Base-by-base conservation (phyloP, 2,797 vertebrate species). In the Dermochelys coriacea region DNA sequence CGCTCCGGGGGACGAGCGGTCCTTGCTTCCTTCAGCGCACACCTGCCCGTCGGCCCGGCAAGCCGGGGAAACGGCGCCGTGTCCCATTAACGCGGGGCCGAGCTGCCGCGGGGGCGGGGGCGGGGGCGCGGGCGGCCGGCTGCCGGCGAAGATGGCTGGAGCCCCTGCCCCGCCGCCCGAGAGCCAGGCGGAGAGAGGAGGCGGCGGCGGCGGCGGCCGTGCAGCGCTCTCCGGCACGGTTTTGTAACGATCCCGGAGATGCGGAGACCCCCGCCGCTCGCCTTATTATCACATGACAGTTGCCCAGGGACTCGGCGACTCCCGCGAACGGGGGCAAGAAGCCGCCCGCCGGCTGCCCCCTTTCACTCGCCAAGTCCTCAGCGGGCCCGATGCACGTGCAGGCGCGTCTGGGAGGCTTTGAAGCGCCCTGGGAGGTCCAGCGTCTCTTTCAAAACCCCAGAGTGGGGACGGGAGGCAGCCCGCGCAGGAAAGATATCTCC, bases 211-310 rank as follows among this genome's bases (percentile, higher is more conserved):
- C 91, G 96, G 93, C 96, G 97, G 68, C 90, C 34, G 89, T 89
- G 71, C 93, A 80, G 97, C 93, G 97, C 89, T 93, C 95, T 96
- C 94, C 98, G 87, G 97, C 94, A 98, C 97, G 96, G 98, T 99
- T 98, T 99, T 99, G 99, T 99, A 98, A 98, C 96, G 97, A 96
- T 98, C 98, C 97, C 98, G 94, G 97, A 97, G 98, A 82, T 84
- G 96, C 97, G 75, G 88, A 98, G 98, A 99, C 98, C 98, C 99
- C 99, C 98, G 98, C 93, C 16, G 98, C 97, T 99, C 97, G 97
- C 98, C 96, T 91, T 85, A 97, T 98, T 98, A 98, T 99, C 99
- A 99, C 98, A 98, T 99, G 98, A 99, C 98, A 98, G 98, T 97
- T 98, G 98, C 98, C 98, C 97, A 93, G 98, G 98, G 90, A 94